These are phyloP conservation scores for Acronicta leporina DNA, from an alignment of 2,888 invertebrate species.

Conservation along the genomic window DNA sequence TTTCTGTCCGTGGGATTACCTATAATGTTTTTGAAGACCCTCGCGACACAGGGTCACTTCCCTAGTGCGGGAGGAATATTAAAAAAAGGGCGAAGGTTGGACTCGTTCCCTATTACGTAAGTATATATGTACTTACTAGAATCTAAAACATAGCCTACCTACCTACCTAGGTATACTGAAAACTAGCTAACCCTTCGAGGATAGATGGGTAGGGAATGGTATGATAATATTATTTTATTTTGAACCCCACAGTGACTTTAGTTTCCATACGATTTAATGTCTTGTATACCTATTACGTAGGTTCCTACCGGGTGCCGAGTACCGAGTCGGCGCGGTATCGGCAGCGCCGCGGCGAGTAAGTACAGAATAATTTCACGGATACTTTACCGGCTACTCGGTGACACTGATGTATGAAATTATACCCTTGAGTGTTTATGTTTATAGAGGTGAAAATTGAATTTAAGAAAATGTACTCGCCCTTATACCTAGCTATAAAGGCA, in stretches of 20 bases:
- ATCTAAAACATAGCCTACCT: too few species aligned
- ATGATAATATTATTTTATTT: constrained; percentile 1
- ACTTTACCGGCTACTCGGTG: constrained; percentile 55
- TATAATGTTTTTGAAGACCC: too few species aligned
- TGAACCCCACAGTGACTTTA: constrained; percentile 21
- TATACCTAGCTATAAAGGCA: too few species aligned
- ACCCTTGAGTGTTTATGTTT: constrained; percentile 29
- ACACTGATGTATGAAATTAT: constrained; percentile 54
- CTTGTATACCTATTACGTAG: constrained; percentile 49
- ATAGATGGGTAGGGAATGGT: too few species aligned
- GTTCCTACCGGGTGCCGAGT: constrained; percentile 26
- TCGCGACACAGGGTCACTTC: too few species aligned
- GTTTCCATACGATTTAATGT: constrained; percentile 67
- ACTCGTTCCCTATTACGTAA: too few species aligned
- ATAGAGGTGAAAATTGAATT: constrained; percentile 12
- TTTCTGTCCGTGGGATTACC: too few species aligned
- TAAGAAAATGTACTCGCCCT: not conserved
- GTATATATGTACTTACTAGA: too few species aligned
- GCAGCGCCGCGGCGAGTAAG: constrained; percentile 19
- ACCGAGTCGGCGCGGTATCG: constrained; percentile 19
- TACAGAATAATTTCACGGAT: constrained; percentile 66
- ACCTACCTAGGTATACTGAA: too few species aligned
- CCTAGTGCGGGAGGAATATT: too few species aligned
- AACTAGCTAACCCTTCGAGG: too few species aligned
- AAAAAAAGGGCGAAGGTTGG: too few species aligned